Evolutionary conservation across 2,888 invertebrate genomes (phyloP).

Genomic region (Glyphotaelius pellucidus): DNA sequence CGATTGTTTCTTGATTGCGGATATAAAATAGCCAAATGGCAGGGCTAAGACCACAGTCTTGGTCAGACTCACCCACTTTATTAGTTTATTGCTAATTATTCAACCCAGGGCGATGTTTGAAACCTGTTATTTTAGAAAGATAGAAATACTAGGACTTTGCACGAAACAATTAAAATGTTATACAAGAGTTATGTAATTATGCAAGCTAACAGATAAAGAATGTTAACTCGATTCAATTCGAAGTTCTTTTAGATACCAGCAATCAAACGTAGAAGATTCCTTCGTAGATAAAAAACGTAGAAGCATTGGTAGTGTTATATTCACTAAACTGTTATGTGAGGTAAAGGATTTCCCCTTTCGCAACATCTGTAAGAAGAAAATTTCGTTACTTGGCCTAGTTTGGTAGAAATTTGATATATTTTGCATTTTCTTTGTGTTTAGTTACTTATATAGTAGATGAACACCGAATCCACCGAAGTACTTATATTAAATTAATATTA

Average conservation of each 20-base stretch:
- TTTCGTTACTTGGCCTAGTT: no score
- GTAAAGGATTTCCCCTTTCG: no score
- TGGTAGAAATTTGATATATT: no score
- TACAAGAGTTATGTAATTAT: neutral
- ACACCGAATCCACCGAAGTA: no score
- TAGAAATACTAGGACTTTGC: neutral
- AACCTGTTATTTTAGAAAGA: neutral
- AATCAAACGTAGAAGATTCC: neutral
- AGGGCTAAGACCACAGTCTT: neutral
- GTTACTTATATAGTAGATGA: no score
- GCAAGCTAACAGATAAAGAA: neutral
- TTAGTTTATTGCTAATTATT: neutral
- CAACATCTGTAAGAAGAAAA: no score
- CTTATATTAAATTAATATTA: no score
- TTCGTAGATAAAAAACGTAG: no score
- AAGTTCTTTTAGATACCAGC: neutral
- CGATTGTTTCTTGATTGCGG: conserved; percentile 24
- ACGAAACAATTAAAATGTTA: neutral
- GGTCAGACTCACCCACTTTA: neutral
- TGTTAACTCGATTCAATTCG: neutral
- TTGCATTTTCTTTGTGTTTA: no score
- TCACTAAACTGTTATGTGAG: no score
- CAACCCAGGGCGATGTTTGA: neutral
- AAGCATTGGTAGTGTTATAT: no score
- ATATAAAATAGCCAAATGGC: neutral